Percentiles rank a stretch among this genome's conserved stretches.
These are phyloP conservation scores for Pelobates fuscus DNA, from an alignment of 2,113 vertebrate species.

Conservation along the genomic window DNA sequence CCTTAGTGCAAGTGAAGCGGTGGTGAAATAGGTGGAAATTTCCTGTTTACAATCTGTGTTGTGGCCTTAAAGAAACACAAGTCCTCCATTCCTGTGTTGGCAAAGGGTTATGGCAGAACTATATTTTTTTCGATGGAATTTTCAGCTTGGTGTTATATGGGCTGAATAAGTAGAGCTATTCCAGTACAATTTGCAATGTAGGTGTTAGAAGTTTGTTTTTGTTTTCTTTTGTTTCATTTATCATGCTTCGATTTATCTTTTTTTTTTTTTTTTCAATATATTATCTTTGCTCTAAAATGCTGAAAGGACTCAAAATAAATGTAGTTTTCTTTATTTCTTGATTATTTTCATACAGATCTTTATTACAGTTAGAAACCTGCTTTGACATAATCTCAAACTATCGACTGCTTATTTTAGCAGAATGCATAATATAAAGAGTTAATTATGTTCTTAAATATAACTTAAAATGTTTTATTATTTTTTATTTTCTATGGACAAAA, in stretches of 20 bases:
- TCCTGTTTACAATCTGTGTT: slow-evolving; percentile 55
- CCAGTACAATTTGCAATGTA: slow-evolving; percentile 29
- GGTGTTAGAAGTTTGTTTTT: slow-evolving; percentile 15
- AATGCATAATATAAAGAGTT: slow-evolving; percentile 22
- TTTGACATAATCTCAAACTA: background rate
- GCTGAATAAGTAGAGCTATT: slow-evolving; percentile 41
- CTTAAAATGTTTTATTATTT: slow-evolving; percentile 27
- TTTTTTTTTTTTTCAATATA: slow-evolving; percentile 6
- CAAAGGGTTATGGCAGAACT: slow-evolving; percentile 56
- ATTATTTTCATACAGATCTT: slow-evolving; percentile 49
- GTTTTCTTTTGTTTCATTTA: slow-evolving; percentile 1
- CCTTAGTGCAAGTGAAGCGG: slow-evolving; percentile 58
- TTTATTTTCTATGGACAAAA: slow-evolving; percentile 38
- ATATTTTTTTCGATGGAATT: slow-evolving; percentile 29
- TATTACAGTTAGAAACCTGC: slow-evolving; percentile 33
- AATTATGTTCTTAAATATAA: slow-evolving; percentile 25
- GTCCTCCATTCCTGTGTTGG: slow-evolving; percentile 48
- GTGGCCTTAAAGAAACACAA: slow-evolving; percentile 59
- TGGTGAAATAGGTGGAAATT: slow-evolving; percentile 54
- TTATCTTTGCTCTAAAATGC: slow-evolving; percentile 35
- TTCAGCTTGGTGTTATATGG: slow-evolving; percentile 37
- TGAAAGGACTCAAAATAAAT: slow-evolving; percentile 33
- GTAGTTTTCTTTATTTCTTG: slow-evolving; percentile 48
- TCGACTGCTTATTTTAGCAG: slow-evolving; percentile 32
- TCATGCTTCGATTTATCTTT: background rate